These are phyloP conservation scores for Dendrophyllia cribrosa DNA, from an alignment of 64 coral and sea anemone species.

Conservation along the genomic window DNA sequence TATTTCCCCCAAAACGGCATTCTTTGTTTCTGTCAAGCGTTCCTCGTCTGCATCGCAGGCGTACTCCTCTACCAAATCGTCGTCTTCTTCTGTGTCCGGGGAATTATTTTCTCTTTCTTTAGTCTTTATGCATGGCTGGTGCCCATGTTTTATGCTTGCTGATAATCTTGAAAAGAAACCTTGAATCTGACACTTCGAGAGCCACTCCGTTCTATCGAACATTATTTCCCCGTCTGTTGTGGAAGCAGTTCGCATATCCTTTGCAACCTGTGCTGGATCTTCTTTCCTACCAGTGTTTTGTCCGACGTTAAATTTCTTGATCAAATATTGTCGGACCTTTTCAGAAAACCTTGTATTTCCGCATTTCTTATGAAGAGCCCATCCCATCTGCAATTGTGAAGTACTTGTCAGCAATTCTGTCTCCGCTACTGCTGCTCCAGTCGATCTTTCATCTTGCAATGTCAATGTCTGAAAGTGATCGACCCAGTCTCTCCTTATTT, in stretches of 20 bases:
- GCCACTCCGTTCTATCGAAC: slow-evolving; percentile 56
- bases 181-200: slow-evolving; percentile 59
- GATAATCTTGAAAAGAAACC: neutral
- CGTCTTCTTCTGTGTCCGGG: slow-evolving; percentile 24
- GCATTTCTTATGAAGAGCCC: slow-evolving; percentile 53
- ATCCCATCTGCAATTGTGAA: neutral
- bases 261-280: slow-evolving; percentile 56
- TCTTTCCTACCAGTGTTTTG: slow-evolving; percentile 40
- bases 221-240: slow-evolving; percentile 24
- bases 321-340: slow-evolving; percentile 39
- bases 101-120: neutral
- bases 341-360: slow-evolving; percentile 37
- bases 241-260: slow-evolving; percentile 49
- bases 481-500: neutral
- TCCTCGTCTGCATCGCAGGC: neutral
- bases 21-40: neutral
- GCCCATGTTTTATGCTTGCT: neutral
- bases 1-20: slow-evolving; percentile 1
- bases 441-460: neutral
- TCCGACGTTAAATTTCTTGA: slow-evolving; percentile 44
- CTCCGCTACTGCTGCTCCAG: neutral
- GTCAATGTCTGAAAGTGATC: neutral
- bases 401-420: neutral
- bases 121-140: neutral
- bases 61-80: slow-evolving; percentile 20